A percentile compares a stretch with the other conserved stretches of the same genome.
Conservation (phyloP, 2,888 invertebrate species). For the Sisyra terminalis region DNA sequence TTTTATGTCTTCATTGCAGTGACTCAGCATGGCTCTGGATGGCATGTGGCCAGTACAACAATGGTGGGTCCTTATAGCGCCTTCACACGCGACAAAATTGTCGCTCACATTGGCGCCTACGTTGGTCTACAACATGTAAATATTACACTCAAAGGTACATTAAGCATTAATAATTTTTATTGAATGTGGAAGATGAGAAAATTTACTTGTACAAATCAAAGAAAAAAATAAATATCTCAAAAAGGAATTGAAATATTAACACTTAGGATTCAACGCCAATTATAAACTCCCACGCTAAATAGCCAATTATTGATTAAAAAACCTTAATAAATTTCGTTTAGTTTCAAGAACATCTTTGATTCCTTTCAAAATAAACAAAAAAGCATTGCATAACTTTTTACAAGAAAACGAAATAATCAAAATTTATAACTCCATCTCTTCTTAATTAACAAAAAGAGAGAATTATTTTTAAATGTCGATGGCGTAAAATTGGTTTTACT, state of each 20-base stretch:
- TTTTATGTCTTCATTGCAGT: conserved; percentile 37
- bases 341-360: no score
- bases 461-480: no score
- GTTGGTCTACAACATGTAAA: conserved; percentile 91
- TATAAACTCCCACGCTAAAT: no score
- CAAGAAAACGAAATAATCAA: no score
- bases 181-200: not conserved
- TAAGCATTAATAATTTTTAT: conserved; percentile 2
- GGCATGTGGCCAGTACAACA: conserved; percentile 77
- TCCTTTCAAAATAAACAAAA: no score
- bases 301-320: no score
- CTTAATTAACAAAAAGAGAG: no score
- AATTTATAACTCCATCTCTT: no score
- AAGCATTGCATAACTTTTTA: no score
- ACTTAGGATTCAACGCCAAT: no score
- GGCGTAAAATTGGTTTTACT: no score
- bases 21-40: conserved; percentile 76
- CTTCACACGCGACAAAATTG: conserved; percentile 74
- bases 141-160: conserved; percentile 74
- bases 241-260: not conserved
- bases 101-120: conserved; percentile 78
- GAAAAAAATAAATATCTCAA: not conserved
- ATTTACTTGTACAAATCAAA: not conserved
- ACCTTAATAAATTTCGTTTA: no score
- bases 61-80: conserved; percentile 79